These are phyloP conservation scores for Bubalus kerabau DNA, from an alignment of 2,113 vertebrate genomes.

Conservation along the genomic window DNA sequence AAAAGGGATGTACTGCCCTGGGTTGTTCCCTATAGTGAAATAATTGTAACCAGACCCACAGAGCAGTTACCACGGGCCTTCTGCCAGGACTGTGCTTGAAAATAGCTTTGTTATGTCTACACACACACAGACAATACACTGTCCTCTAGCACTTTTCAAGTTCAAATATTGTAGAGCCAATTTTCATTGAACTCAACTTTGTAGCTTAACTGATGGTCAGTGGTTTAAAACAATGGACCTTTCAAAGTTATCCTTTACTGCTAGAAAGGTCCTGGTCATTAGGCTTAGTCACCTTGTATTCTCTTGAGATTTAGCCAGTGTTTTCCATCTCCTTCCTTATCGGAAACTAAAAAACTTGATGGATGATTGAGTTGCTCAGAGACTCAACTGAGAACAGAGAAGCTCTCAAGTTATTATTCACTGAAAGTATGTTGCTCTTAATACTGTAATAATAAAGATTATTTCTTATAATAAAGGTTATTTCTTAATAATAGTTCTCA, in stretches of 20 bases:
- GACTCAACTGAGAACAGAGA: background rate
- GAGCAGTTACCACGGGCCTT: conserved; percentile 58
- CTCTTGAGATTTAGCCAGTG: background rate
- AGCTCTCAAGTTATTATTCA: background rate
- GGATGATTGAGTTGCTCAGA: background rate
- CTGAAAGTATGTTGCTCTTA: background rate
- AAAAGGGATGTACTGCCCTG: conserved; percentile 54
- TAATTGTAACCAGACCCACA: conserved; percentile 70
- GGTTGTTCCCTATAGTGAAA: conserved; percentile 60
- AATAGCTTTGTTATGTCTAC: conserved; percentile 77
- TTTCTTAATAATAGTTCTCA: background rate
- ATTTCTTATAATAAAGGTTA: background rate
- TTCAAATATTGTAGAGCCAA: conserved; percentile 65
- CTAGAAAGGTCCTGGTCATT: background rate
- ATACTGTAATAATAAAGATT: background rate
- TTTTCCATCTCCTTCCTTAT: background rate
- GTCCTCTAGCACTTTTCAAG: conserved; percentile 60
- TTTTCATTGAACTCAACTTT: conserved; percentile 44
- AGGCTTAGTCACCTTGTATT: background rate
- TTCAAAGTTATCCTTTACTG: conserved; percentile 36
- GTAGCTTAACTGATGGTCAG: conserved; percentile 52
- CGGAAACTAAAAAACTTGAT: background rate
- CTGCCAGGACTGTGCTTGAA: conserved; percentile 68
- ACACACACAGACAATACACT: conserved; percentile 70
- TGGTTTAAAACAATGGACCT: conserved; percentile 34